These are phyloP conservation scores for Dendrocincla fuliginosa DNA, from an alignment of 2,797 vertebrate species.

Conservation along the genomic window DNA sequence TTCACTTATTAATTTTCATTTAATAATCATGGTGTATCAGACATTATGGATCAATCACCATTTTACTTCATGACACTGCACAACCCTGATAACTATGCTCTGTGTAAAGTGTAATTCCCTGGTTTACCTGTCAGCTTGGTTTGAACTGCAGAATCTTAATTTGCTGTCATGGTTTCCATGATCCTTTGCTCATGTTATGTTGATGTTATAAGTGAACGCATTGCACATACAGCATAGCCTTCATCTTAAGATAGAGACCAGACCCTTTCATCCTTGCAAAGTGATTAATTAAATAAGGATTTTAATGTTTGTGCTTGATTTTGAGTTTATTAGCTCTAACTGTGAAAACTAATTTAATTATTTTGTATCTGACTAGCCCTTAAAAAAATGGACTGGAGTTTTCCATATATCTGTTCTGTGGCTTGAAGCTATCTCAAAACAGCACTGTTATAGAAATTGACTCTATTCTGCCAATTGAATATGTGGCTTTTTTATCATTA, in stretches of 20 bases:
- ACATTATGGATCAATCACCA: background rate
- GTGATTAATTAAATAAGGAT: background rate
- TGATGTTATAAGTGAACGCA: background rate
- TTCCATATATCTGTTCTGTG: background rate
- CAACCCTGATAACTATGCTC: background rate
- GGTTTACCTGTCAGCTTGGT: background rate
- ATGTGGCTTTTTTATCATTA: background rate
- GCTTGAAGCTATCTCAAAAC: background rate
- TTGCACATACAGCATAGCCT: background rate
- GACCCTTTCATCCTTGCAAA: background rate
- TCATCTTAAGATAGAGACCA: background rate
- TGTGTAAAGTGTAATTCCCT: background rate
- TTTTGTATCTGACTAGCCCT: background rate
- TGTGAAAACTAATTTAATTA: background rate
- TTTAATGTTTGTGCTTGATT: background rate
- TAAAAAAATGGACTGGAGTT: slow-evolving; percentile 3
- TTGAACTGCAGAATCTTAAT: background rate
- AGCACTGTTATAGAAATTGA: background rate
- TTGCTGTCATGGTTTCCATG: background rate
- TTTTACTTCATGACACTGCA: background rate
- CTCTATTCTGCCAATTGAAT: background rate
- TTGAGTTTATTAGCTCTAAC: background rate
- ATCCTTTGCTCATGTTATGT: background rate
- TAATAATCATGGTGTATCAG: background rate
- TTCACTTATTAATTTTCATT: background rate